These are phyloP conservation scores for Oscheius sp. DNA, from an alignment of 2,888 invertebrate species.

Conservation along the genomic window DNA sequence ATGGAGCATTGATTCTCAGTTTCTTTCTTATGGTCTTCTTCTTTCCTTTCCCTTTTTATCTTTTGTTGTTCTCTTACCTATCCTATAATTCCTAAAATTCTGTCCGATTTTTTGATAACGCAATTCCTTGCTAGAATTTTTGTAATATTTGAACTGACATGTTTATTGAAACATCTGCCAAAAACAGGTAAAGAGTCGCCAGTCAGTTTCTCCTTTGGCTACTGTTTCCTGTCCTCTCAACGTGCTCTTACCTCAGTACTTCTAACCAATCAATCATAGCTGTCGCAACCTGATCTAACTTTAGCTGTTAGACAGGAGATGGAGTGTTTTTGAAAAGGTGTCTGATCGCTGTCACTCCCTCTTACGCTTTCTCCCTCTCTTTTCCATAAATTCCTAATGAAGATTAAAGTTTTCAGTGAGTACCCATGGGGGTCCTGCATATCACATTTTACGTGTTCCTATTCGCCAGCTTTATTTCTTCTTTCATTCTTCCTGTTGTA, in stretches of 20 bases:
- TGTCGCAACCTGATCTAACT: too few relatives aligned
- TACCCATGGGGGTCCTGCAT: conserved; percentile 6
- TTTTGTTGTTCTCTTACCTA: not conserved
- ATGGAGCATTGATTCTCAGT: conserved; percentile 8
- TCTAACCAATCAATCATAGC: too few relatives aligned
- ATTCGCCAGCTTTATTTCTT: not conserved
- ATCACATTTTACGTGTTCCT: conserved; percentile 1
- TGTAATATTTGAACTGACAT: too few relatives aligned
- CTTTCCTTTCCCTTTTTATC: not conserved
- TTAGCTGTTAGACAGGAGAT: too few relatives aligned
- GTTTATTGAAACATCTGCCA: too few relatives aligned
- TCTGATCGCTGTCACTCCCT: not conserved
- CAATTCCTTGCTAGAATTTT: not conserved
- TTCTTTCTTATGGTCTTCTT: not conserved
- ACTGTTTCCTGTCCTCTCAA: too few relatives aligned
- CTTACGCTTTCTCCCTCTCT: not conserved
- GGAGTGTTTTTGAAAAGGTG: too few relatives aligned
- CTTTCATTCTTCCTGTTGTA: conserved; percentile 16
- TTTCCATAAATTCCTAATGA: not conserved
- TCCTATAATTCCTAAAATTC: not conserved
- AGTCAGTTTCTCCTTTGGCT: too few relatives aligned
- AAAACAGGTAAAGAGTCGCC: too few relatives aligned
- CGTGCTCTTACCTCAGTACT: too few relatives aligned
- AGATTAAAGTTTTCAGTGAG: conserved; percentile 2
- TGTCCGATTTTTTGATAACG: not conserved